phyloP scores from a whole-genome alignment of 1,140 invertebrate genomes.

The Diuraphis noxia region DNA sequence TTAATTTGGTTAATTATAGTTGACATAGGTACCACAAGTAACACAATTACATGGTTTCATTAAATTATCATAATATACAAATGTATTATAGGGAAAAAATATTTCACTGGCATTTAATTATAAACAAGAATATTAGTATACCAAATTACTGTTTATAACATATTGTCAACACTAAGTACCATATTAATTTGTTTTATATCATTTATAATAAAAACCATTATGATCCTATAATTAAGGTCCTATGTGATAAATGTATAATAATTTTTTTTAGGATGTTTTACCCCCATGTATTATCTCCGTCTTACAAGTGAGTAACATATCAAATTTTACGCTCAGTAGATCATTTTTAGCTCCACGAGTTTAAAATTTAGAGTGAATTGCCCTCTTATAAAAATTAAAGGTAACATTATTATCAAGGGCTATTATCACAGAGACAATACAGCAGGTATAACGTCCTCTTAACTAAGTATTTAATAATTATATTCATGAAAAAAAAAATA shows the following conservation, averaged over 20 bases:
- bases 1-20: neutral
- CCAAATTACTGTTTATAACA: neutral
- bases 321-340: no score
- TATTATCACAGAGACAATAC: no score
- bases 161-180: neutral
- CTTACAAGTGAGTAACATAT: no score
- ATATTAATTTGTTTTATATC: neutral
- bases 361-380: no score
- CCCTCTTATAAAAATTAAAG: no score
- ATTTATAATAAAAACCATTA: neutral
- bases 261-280: no score
- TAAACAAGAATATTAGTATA: neutral
- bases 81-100: neutral
- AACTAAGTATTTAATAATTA: neutral
- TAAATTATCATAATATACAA: neutral
- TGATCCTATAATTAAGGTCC: neutral
- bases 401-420: no score
- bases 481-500: neutral
- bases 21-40: neutral
- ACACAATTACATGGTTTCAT: neutral
- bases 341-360: no score
- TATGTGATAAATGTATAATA: neutral
- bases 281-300: no score
- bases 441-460: no score
- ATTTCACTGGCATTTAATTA: neutral